Percentiles rank a stretch among this genome's conserved stretches.
These are phyloP conservation scores for Microcebus tavaratra DNA, from an alignment of 2,113 vertebrate genomes.

Conservation along the genomic window DNA sequence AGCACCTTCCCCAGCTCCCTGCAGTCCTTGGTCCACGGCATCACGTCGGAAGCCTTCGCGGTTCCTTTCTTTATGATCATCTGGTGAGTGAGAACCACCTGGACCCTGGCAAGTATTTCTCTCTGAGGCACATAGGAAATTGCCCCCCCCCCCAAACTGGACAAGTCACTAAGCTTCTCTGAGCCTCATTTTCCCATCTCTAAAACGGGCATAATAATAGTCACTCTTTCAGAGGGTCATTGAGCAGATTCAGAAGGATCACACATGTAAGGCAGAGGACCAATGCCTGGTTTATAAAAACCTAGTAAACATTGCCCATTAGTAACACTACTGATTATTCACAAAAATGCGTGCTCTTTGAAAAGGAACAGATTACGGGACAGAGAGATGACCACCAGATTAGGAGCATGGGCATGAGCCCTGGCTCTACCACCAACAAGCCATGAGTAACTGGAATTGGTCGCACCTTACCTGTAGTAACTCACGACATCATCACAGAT, in stretches of 20 bases:
- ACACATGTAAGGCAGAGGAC: background rate
- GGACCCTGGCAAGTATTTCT: background rate
- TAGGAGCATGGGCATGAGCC: background rate
- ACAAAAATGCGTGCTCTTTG: background rate
- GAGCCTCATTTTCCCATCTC: background rate
- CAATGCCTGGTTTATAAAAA: background rate
- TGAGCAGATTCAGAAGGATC: background rate
- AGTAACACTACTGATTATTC: background rate
- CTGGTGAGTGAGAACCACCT: constrained; percentile 85
- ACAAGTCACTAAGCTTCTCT: background rate
- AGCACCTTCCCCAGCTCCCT: constrained; percentile 81
- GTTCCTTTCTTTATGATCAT: constrained; percentile 94
- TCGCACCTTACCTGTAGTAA: background rate
- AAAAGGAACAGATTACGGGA: background rate
- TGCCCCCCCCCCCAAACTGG: no score
- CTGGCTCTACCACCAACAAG: background rate
- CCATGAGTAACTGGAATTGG: background rate
- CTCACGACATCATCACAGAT: background rate
- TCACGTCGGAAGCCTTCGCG: constrained; percentile 94
- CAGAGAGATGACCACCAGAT: background rate
- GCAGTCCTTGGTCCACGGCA: constrained; percentile 79
- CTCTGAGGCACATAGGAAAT: background rate
- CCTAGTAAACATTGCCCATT: background rate
- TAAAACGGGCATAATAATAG: background rate
- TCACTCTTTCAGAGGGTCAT: background rate